A percentile compares a stretch with the other conserved stretches of the same genome.
These are phyloP conservation scores for Sternarchorhynchus goeldii DNA, from an alignment of 2,797 vertebrate genomes.

Conservation along the genomic window DNA sequence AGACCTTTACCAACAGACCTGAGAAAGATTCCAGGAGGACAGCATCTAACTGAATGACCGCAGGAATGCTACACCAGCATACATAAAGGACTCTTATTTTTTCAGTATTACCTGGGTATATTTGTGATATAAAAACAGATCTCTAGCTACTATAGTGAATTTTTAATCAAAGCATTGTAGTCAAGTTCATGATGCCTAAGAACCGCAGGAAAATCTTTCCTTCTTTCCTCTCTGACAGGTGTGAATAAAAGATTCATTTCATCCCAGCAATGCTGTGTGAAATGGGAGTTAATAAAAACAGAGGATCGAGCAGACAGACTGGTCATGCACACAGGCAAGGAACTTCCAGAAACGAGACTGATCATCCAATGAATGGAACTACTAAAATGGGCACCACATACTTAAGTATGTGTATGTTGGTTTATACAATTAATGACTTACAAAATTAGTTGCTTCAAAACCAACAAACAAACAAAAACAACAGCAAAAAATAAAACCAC, in stretches of 20 bases:
- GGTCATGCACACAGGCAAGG: conserved; percentile 3
- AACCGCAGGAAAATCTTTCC: not conserved
- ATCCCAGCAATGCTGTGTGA: conserved; percentile 11
- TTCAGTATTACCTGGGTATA: no score
- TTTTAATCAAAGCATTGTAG: conserved; percentile 50
- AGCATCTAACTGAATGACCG: not conserved
- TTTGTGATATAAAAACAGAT: conserved; percentile 47
- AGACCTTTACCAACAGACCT: conserved; percentile 4
- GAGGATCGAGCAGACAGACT: not conserved
- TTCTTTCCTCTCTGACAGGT: not conserved
- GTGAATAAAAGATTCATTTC: conserved; percentile 19
- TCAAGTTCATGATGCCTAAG: not conserved
- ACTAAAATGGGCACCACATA: conserved; percentile 62
- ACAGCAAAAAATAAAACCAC: not conserved
- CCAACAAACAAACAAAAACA: not conserved
- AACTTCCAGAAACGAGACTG: not conserved
- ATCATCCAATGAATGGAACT: conserved; percentile 20
- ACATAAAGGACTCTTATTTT: not conserved
- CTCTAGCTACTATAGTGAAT: conserved; percentile 46
- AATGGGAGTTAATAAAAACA: conserved; percentile 44
- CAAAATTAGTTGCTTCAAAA: not conserved
- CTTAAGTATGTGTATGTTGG: conserved; percentile 62
- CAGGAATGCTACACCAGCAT: not conserved
- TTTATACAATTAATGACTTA: conserved; percentile 17
- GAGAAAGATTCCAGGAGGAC: not conserved